Conservation (phyloP, 1,140 invertebrate genomes). For the Diabrotica virgifera region DNA sequence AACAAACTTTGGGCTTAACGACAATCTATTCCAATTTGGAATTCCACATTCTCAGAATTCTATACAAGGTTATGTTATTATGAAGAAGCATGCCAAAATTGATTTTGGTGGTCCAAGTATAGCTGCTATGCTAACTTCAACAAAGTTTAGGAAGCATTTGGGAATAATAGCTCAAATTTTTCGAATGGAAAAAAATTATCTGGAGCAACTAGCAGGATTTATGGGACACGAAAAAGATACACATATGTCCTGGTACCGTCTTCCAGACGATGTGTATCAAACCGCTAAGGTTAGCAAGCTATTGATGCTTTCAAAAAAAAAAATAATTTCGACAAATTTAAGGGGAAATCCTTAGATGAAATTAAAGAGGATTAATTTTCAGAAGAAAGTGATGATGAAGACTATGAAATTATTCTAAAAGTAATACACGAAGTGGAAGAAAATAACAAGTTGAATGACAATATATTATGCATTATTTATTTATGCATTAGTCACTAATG, state of each 20-base stretch:
- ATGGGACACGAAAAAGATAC: constrained; percentile 33
- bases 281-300: constrained; percentile 34
- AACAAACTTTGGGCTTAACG: not conserved
- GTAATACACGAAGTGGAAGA: too few relatives aligned
- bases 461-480: too few relatives aligned
- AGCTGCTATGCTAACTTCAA: constrained; percentile 8
- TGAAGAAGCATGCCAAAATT: constrained; percentile 23
- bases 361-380: too few relatives aligned
- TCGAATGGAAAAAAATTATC: constrained; percentile 22
- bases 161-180: constrained; percentile 28
- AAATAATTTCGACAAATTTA: too few relatives aligned
- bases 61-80: constrained; percentile 13
- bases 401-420: too few relatives aligned
- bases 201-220: constrained; percentile 26
- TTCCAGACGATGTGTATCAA: constrained; percentile 33
- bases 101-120: constrained; percentile 12
- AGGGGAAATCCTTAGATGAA: too few relatives aligned
- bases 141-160: constrained; percentile 25
- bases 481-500: too few relatives aligned
- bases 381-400: too few relatives aligned
- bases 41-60: constrained; percentile 15
- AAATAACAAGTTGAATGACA: too few relatives aligned
- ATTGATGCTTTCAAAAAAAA: too few relatives aligned
- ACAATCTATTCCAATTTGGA: constrained; percentile 25
- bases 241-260: constrained; percentile 29